Evolutionary conservation across 2,797 vertebrate genomes (phyloP), one percentile per base, ranked within the genome.

Genomic region (Glyptemys insculpta): DNA sequence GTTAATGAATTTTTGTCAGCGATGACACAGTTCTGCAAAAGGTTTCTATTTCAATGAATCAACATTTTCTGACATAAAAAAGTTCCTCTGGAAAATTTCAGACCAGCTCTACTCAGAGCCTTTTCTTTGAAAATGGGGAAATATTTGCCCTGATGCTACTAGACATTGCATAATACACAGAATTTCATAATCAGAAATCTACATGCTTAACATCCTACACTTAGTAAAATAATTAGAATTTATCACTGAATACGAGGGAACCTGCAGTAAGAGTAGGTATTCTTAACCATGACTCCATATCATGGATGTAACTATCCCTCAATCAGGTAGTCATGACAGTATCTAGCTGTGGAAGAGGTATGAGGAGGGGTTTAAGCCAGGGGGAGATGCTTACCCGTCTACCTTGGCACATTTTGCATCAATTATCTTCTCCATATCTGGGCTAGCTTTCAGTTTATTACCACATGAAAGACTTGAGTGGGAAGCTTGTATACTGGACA

Each of bases 191-290:
- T 9, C 50, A 3, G 72, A n/a, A 72, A 14, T 31, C 2, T 57
- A 5, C 78, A 19, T 54, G 2, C 12, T 5, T 72, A 19, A 80
- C 85, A 53, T 29, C 14, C 76, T 37, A 5, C 0, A 1, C 5
- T 53, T 1, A 19, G 49, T 31, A 1, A 11, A 79, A 8, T 44
- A 19, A 31, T 1, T 7, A 49, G 41, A 1, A 1, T 0, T 25
- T 72, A 90, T 72, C 86, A 14, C 3, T 41, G 41, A 31, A 41
- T n/a, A 80, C 41, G 27, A 57, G 25, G 8, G 84, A 5, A 82
- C 1, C 8, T n/a, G 3, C 1, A 85, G 5, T 12, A 79, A 53
- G 1, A 6, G 65, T 74, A 83, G 49, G 8, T 79, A 82, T 31
- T 95, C 23, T 49, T 14, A 47, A 1, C 12, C 23, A 49, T 41